Evolutionary conservation across 2,888 invertebrate genomes (phyloP), one percentile per base, ranked within the genome.

Genomic region (Lamproptera curius): DNA sequence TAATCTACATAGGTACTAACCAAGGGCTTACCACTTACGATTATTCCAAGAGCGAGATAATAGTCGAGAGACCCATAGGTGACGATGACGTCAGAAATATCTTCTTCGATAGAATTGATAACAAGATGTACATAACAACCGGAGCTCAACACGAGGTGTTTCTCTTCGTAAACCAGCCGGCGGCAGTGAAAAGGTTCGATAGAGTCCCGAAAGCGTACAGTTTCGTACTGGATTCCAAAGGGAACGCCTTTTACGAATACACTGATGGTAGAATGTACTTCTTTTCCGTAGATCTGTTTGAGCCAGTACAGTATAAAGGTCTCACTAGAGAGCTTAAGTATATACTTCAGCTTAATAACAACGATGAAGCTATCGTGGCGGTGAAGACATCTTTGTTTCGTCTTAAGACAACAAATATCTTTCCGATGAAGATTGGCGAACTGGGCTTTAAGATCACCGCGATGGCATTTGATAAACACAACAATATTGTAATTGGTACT

Each of bases 301-400:
- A 86, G 46, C 86, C 87, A 0, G 62, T 87, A 1, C 85, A 84
- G 33, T 86, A 80, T 43, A 87, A 85, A 67, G 87, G 87, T 0
- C 81, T 87, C 43, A 77, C 79, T 0, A 71, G 80, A 52, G 84
- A 86, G 46, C 49, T 86, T 17, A 85, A 84, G 48, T 86, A 83
- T 59, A 81, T 84, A 1, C 42, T 87, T 0, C 69, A 76, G 9
- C 36, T 86, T 3, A 84, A 76, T 42, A 73, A 72, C n/a, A 70
- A 73, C 4, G 84, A 85, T 47, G 84, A 85, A 62, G 75, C 79
- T 0, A 76, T 87, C 0, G 70, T 85, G 0, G 84, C 83, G 1
- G 86, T 87, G 0, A 87, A 86, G 42, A 83, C 83, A 1, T 81
- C 79, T 0, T 23, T 87, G 0, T 87, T 74, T 50, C 75, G 63